Conservation (phyloP, 2,113 vertebrate genomes). For the Poicephalus meyeri region DNA sequence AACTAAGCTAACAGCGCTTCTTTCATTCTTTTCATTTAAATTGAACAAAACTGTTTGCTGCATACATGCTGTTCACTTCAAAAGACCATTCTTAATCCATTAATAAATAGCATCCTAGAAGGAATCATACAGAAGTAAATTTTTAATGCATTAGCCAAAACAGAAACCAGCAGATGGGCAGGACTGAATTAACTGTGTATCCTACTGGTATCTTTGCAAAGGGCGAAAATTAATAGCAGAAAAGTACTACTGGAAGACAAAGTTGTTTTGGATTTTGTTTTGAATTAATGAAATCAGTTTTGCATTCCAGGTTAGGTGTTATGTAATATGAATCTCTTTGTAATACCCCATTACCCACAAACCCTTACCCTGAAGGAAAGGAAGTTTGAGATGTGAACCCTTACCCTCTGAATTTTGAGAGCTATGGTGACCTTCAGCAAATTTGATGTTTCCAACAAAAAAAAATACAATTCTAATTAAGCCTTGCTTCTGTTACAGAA, state of each 20-base stretch:
- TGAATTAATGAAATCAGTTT: neutral
- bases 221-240: neutral
- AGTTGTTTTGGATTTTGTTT: neutral
- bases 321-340: neutral
- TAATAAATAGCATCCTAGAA: constrained; percentile 33
- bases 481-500: neutral
- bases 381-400: fast-evolving
- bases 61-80: constrained; percentile 26
- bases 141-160: constrained; percentile 18
- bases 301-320: neutral
- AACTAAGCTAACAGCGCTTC: neutral
- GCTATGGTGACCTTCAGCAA: neutral
- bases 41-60: constrained; percentile 15
- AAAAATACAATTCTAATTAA: neutral
- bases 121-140: neutral
- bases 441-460: neutral
- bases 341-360: neutral
- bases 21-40: constrained; percentile 24
- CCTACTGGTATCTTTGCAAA: neutral
- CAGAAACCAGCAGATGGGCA: neutral
- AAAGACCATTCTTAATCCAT: constrained; percentile 31
- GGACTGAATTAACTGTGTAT: neutral
- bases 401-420: neutral
- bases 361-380: neutral
- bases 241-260: neutral